A percentile compares a stretch with the other conserved stretches of the same genome.
Evolutionary conservation across 1,140 invertebrate species (phyloP).

Genomic region (Reticulitermes speratus): DNA sequence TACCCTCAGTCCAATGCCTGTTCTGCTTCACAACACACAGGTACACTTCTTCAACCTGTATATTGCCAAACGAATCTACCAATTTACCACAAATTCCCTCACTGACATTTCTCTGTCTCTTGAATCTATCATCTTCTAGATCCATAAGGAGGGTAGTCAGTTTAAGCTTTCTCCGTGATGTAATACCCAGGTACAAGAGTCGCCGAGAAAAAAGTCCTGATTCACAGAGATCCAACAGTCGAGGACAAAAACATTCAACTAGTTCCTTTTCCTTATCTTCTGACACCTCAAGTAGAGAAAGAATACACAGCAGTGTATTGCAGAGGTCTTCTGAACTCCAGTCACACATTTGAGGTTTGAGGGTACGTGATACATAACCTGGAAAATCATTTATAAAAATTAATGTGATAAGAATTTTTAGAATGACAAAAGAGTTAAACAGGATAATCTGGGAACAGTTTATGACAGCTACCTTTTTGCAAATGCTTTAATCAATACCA

Average conservation of each 20-base stretch:
- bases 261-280: neutral
- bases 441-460: no score
- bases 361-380: neutral
- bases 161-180: constrained; percentile 8
- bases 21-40: neutral
- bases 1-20: constrained; percentile 19
- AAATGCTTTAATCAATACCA: no score
- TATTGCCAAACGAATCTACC: neutral
- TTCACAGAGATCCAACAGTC: neutral
- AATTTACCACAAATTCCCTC: neutral
- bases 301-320: constrained; percentile 1
- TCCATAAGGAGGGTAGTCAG: neutral
- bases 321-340: neutral
- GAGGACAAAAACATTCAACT: neutral
- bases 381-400: neutral
- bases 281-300: neutral
- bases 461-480: no score
- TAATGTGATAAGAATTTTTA: no score
- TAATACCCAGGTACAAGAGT: neutral
- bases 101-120: neutral
- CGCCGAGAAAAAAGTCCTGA: neutral
- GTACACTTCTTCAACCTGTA: constrained; percentile 27
- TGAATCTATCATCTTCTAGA: neutral
- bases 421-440: no score
- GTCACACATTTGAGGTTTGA: neutral